Percentiles rank a stretch among this genome's conserved stretches.
phyloP scores from a whole-genome alignment of 2,888 invertebrate genomes.

The Idaea dimidiata region DNA sequence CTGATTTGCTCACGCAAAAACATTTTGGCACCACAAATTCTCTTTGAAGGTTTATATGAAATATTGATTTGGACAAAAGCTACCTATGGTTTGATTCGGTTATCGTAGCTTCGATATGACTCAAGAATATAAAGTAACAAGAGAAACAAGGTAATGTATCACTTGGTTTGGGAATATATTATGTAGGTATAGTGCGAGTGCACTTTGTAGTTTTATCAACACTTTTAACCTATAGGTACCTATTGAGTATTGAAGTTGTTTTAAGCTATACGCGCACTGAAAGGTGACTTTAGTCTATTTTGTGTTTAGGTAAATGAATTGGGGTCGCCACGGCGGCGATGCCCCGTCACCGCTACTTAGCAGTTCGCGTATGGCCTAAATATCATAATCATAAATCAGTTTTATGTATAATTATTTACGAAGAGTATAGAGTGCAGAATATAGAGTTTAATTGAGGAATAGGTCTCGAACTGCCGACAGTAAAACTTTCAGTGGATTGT shows the following conservation, averaged over 20 bases:
- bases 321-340: no score
- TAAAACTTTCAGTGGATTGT: constrained; percentile 74
- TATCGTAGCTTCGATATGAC: constrained; percentile 8
- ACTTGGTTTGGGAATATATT: constrained; percentile 45
- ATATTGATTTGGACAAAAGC: constrained; percentile 10
- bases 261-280: no score
- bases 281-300: no score
- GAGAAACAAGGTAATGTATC: constrained; percentile 38
- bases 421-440: background rate
- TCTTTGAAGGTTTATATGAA: background rate
- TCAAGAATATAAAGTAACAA: constrained; percentile 32
- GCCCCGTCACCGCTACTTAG: no score
- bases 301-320: no score
- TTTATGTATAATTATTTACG: background rate
- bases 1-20: constrained; percentile 5
- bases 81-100: constrained; percentile 16
- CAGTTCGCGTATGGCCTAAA: no score
- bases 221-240: no score
- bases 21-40: background rate
- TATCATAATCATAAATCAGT: background rate
- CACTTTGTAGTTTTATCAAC: no score
- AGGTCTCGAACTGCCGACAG: constrained; percentile 54
- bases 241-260: no score
- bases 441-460: constrained; percentile 44
- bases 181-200: constrained; percentile 3